Evolutionary conservation across 2,888 invertebrate species (phyloP).

Genomic region (Andrena praecox): DNA sequence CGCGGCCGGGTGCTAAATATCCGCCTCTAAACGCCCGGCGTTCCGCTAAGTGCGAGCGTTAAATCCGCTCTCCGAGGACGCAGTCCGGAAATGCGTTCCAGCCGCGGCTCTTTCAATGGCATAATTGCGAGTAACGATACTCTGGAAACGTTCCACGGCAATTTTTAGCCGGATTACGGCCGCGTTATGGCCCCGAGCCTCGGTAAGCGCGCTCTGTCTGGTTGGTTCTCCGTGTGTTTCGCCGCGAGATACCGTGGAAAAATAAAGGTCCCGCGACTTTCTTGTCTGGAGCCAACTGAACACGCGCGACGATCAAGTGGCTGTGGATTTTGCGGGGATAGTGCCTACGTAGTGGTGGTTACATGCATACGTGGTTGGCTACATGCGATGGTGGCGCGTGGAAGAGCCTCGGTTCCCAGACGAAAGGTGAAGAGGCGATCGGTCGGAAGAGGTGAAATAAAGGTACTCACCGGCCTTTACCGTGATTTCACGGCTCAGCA

Average conservation of each 20-base stretch:
- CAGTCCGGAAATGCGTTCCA: neutral
- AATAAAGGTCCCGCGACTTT: neutral
- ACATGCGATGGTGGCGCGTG: neutral
- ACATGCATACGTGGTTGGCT: too few species aligned
- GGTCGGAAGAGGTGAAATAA: slow-evolving; percentile 60
- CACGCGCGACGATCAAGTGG: neutral
- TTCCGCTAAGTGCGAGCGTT: slow-evolving; percentile 14
- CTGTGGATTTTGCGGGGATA: neutral
- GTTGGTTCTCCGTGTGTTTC: slow-evolving; percentile 5
- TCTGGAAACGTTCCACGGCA: slow-evolving; percentile 19
- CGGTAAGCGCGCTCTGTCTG: slow-evolving; percentile 4
- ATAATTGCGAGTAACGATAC: slow-evolving; percentile 51
- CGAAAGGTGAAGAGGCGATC: slow-evolving; percentile 41
- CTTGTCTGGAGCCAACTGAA: neutral
- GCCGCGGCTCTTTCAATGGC: slow-evolving; percentile 19
- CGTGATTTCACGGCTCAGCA: slow-evolving; percentile 94
- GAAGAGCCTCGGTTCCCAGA: neutral
- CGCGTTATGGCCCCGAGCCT: neutral
- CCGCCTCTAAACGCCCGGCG: neutral
- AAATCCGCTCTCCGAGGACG: slow-evolving; percentile 3
- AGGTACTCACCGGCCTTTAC: slow-evolving; percentile 93
- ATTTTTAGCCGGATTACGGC: slow-evolving; percentile 42
- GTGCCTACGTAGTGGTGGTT: neutral
- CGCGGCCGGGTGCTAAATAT: slow-evolving; percentile 20
- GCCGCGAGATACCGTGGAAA: slow-evolving; percentile 6